Percentiles rank a stretch among this genome's conserved stretches.
Evolutionary conservation across 2,888 invertebrate genomes (phyloP).

Genomic region (Byasa hedistus): DNA sequence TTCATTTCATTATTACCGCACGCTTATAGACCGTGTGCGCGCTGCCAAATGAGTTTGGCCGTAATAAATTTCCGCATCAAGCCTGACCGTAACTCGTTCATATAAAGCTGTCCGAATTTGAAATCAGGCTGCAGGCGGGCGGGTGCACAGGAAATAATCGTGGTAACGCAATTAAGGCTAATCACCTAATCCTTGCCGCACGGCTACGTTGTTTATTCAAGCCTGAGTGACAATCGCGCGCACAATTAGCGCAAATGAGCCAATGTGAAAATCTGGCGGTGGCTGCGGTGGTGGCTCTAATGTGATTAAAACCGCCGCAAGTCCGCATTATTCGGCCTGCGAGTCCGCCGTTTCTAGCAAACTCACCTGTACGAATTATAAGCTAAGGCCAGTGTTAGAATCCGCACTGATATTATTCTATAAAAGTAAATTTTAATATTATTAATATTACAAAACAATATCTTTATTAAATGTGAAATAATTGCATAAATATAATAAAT

Average conservation of each 20-base stretch:
- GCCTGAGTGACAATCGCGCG: conserved; percentile 79
- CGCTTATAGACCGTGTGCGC: conserved; percentile 5
- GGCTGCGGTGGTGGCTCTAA: conserved; percentile 51
- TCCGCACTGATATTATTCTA: too few species aligned
- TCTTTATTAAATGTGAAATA: too few species aligned
- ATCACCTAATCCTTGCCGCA: conserved; percentile 79
- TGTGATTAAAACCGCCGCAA: conserved; percentile 74
- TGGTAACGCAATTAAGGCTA: conserved; percentile 77
- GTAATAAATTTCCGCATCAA: conserved; percentile 26
- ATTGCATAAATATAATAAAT: too few species aligned
- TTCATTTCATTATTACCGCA: conserved; percentile 16
- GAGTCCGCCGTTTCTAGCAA: conserved; percentile 28
- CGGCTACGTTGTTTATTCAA: conserved; percentile 78
- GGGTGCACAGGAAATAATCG: conserved; percentile 74
- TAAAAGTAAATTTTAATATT: too few species aligned
- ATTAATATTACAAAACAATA: too few species aligned
- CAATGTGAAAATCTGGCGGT: conserved; percentile 78
- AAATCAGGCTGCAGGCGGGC: conserved; percentile 70
- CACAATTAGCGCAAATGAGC: conserved; percentile 80
- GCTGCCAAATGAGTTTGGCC: conserved; percentile 21
- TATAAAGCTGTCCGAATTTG: conserved; percentile 67
- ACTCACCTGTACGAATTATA: conserved; percentile 7
- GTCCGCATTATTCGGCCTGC: conserved; percentile 60
- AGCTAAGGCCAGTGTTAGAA: too few species aligned
- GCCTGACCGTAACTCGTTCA: conserved; percentile 52